Evolutionary conservation across 2,797 vertebrate species (phyloP).

Genomic region (Hirundo rustica): DNA sequence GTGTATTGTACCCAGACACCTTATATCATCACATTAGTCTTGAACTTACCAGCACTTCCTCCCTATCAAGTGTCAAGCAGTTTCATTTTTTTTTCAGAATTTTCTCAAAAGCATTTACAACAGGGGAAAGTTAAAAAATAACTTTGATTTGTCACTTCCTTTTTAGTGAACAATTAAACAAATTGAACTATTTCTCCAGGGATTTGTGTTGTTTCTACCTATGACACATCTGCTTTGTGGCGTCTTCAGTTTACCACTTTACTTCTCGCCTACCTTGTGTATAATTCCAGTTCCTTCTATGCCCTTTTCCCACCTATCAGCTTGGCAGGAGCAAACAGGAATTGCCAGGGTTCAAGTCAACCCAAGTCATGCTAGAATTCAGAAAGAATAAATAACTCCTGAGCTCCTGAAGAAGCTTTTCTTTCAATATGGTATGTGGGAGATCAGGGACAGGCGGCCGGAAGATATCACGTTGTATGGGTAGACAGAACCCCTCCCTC

Average conservation of each 20-base stretch:
- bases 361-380: not conserved
- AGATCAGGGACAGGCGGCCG: no score
- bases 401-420: not conserved
- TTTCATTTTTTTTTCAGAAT: not conserved
- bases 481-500: no score
- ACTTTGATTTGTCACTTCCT: not conserved
- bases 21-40: not conserved
- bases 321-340: not conserved
- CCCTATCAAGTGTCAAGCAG: not conserved
- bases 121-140: not conserved
- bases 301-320: not conserved
- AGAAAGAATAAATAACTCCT: not conserved
- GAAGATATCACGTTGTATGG: no score
- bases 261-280: accelerated
- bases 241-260: not conserved
- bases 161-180: not conserved
- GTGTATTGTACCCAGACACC: not conserved
- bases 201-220: not conserved
- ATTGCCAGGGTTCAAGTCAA: not conserved
- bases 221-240: not conserved
- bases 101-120: not conserved
- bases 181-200: not conserved
- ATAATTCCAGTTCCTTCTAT: not conserved
- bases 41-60: not conserved
- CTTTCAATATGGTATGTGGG: not conserved